Evolutionary conservation across 2,113 vertebrate species (phyloP), one percentile per base, ranked within the genome.

Genomic region (Atrichornis clamosus): DNA sequence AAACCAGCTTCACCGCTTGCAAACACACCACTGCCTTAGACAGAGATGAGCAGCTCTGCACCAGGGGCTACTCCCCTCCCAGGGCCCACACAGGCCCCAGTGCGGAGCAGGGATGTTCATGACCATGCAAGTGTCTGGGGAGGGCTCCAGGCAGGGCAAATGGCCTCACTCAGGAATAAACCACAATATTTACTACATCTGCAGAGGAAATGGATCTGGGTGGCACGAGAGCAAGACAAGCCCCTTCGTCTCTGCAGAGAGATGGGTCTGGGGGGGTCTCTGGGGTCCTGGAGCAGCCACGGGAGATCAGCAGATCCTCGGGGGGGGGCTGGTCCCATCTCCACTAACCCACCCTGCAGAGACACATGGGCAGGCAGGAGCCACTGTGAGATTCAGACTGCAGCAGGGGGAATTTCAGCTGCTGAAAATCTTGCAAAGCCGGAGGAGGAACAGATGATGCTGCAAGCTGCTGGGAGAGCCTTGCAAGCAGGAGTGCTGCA

Each of bases 361-460:
- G 33, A 52, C 37, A 55, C 32, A 21, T 0, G 4, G 46, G 37
- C 27, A 49, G 41, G 63, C 50, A 50, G n/a, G 73, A 84, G 37
- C 17, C 24, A 19, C 28, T 10, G 30, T 10, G 37, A 82, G 44
- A 63, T 46, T 74, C 69, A 59, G 44, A 44, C 15, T 0, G 4
- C n/a, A n/a, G n/a, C n/a, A n/a, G 28, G 3, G 21, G 6, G 41
- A 49, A 79, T 49, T 93, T 91, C 46, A 75, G 82, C 75, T 90
- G 67, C 28, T 42, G 79, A 42, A 82, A 87, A 41, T 49, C 72
- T 69, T 49, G 42, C 22, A n/a, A 53, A 89, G n/a, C 62, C n/a
- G 28, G 70, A 55, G 55, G 63, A 80, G 56, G 76, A 95, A 78
- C 83, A 95, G 90, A 84, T 86, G 89, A 90, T 49, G 27, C 86